Percentiles rank a stretch among this genome's conserved stretches.
Evolutionary conservation across 1,140 invertebrate genomes (phyloP).

Genomic region (Brachystomella parvula): DNA sequence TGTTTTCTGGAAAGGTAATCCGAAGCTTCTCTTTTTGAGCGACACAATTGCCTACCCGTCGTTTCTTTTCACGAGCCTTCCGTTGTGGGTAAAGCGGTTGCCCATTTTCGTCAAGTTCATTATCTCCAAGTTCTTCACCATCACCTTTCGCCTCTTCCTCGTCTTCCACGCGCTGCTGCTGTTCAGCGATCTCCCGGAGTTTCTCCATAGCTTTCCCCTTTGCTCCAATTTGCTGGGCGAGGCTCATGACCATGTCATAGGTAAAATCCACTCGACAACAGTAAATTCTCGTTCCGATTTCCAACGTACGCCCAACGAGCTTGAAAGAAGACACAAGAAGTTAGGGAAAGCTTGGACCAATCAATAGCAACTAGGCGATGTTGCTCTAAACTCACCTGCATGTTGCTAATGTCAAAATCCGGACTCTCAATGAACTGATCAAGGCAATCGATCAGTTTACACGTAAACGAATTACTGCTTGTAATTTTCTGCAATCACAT

Average conservation of each 20-base stretch:
- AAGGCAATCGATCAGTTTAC: background rate
- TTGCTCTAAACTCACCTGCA: constrained; percentile 4
- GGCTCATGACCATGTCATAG: constrained; percentile 24
- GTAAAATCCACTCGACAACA: constrained; percentile 32
- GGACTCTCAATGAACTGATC: background rate
- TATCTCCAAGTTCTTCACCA: constrained; percentile 3
- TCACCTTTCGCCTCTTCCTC: constrained; percentile 4
- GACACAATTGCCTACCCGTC: background rate
- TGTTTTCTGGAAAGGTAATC: background rate
- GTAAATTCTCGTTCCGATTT: constrained; percentile 33
- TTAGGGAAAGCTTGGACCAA: background rate
- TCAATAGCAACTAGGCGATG: background rate
- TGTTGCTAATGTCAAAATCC: constrained; percentile 5
- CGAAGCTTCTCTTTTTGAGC: background rate
- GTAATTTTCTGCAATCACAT: constrained; percentile 11
- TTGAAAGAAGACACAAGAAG: background rate
- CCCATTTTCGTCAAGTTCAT: background rate
- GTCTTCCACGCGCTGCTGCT: background rate
- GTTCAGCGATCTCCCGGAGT: constrained; percentile 5
- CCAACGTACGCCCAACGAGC: constrained; percentile 27
- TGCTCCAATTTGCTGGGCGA: constrained; percentile 20
- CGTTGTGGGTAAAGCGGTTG: background rate
- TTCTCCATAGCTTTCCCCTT: constrained; percentile 23
- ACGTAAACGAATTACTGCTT: background rate
- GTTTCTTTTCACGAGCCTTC: background rate